Percentiles rank a stretch among this genome's conserved stretches.
These are phyloP conservation scores for Drosophila tani DNA, from an alignment of 1,140 invertebrate genomes.

Conservation along the genomic window DNA sequence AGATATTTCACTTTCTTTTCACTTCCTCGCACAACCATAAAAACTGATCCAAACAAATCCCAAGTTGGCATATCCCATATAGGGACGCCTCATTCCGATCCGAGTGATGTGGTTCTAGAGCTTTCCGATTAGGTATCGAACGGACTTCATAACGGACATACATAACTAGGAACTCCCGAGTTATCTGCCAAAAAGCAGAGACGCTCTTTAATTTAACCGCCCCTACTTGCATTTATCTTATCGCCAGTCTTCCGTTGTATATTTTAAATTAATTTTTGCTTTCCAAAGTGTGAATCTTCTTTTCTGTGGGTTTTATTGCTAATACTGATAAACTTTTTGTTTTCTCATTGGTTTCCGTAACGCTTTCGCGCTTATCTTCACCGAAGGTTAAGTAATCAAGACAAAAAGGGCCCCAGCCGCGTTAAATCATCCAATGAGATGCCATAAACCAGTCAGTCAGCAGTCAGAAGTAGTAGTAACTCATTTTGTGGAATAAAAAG, in stretches of 20 bases:
- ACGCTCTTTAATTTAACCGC: constrained; percentile 9
- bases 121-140: not conserved
- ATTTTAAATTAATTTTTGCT: constrained; percentile 66
- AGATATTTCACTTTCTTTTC: constrained; percentile 28
- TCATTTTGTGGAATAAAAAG: not conserved
- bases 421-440: constrained; percentile 25
- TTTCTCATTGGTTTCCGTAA: constrained; percentile 21
- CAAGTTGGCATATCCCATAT: constrained; percentile 27
- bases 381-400: constrained; percentile 34
- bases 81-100: constrained; percentile 9
- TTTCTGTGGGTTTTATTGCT: not conserved
- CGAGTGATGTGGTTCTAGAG: constrained; percentile 8
- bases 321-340: constrained; percentile 40
- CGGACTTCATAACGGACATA: not conserved
- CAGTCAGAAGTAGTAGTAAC: constrained; percentile 4
- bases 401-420: constrained; percentile 15
- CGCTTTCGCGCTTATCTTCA: constrained; percentile 24
- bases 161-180: not conserved
- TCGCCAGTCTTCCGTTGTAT: constrained; percentile 50
- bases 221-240: constrained; percentile 45
- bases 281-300: constrained; percentile 17
- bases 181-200: constrained; percentile 33
- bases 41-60: not conserved
- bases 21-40: constrained; percentile 24
- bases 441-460: constrained; percentile 25